Evolutionary conservation across 2,888 invertebrate species (phyloP).

Genomic region (Leptarthrus brevirostris): DNA sequence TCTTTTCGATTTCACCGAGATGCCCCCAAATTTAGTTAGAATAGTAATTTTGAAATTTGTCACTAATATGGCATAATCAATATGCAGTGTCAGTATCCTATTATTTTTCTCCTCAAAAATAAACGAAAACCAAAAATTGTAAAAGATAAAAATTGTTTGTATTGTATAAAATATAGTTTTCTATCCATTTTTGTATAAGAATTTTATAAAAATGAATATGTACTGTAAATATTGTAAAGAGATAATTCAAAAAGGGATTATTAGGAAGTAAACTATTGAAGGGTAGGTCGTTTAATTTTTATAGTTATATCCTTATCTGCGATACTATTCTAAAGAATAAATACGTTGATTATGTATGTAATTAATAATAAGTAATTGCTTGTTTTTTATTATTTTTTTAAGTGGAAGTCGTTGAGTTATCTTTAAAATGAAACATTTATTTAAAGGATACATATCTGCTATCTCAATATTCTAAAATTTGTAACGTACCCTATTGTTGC

Average conservation of each 20-base stretch:
- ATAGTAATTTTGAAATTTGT: constrained; percentile 51
- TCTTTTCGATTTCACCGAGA: background rate
- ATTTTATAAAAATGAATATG: background rate
- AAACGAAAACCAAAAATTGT: constrained; percentile 22
- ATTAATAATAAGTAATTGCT: too few relatives aligned
- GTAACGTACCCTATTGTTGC: too few relatives aligned
- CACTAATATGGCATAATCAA: constrained; percentile 26
- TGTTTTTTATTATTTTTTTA: too few relatives aligned
- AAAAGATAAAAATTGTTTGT: constrained; percentile 2
- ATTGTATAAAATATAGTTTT: constrained; percentile 17
- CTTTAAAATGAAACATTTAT: too few relatives aligned
- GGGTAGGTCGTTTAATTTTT: constrained; percentile 9
- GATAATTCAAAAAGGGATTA: too few relatives aligned
- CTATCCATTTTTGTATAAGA: constrained; percentile 2
- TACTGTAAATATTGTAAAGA: constrained; percentile 18
- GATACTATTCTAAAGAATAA: constrained; percentile 17
- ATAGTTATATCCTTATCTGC: constrained; percentile 20
- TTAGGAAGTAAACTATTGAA: background rate
- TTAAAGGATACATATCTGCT: too few relatives aligned
- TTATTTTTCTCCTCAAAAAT: background rate
- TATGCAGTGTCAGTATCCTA: constrained; percentile 52
- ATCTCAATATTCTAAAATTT: too few relatives aligned
- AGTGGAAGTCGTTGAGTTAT: too few relatives aligned
- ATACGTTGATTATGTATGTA: background rate
- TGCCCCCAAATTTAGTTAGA: constrained; percentile 37